Evolutionary conservation across 1,140 invertebrate species (phyloP).

Genomic region (Drosophila orosa): DNA sequence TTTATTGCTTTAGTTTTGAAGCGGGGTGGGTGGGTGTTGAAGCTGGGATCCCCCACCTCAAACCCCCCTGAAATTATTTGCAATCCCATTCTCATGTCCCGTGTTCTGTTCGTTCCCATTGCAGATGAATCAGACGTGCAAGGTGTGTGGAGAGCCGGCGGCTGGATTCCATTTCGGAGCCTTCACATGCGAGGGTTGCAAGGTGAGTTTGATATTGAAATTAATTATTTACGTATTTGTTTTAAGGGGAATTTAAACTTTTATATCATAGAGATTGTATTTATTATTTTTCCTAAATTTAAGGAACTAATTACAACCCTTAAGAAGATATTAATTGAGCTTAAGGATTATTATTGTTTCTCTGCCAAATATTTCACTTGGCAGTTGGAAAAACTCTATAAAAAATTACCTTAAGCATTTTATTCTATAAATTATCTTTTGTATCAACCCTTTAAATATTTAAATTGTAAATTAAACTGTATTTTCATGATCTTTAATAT

Average conservation of each 20-base stretch:
- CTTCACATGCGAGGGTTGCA: conserved; percentile 96
- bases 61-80: not conserved
- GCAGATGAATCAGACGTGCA: conserved; percentile 92
- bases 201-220: conserved; percentile 86
- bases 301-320: too few species aligned
- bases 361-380: not conserved
- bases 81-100: conserved; percentile 54
- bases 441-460: not conserved
- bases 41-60: not conserved
- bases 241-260: too few species aligned
- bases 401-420: not conserved
- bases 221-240: conserved; percentile 1
- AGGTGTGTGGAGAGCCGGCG: conserved; percentile 93
- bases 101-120: conserved; percentile 52
- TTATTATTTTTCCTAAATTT: not conserved
- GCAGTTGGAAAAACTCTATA: not conserved
- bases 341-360: not conserved
- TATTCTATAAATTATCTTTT: not conserved
- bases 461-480: not conserved
- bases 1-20: conserved; percentile 71
- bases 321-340: not conserved
- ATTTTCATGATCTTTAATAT: not conserved
- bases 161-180: conserved; percentile 96
- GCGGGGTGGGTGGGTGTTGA: conserved; percentile 3
- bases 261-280: not conserved